Conservation (phyloP, 2,113 vertebrate species). For the Papio anubis region DNA sequence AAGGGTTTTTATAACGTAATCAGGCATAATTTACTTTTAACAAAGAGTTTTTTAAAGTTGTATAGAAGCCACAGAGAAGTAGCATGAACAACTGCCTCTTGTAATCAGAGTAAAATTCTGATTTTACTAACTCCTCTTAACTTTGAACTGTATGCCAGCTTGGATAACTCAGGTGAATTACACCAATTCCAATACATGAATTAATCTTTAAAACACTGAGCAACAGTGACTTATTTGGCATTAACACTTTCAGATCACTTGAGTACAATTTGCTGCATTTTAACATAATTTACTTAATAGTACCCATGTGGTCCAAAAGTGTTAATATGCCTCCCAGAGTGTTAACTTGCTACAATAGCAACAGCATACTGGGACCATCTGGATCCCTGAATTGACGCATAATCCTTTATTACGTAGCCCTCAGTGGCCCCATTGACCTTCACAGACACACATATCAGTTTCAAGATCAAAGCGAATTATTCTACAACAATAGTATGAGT, state of each 20-base stretch:
- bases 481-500: background rate
- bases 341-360: conserved; percentile 69
- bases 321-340: conserved; percentile 58
- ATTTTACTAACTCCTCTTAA: background rate
- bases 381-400: conserved; percentile 46
- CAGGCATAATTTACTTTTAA: background rate
- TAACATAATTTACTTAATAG: conserved; percentile 64
- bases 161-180: conserved; percentile 44
- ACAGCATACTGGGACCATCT: conserved; percentile 60
- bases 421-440: conserved; percentile 68
- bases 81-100: background rate
- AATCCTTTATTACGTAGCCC: conserved; percentile 47
- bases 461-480: conserved; percentile 68
- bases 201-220: conserved; percentile 42
- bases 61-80: background rate
- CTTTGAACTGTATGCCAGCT: conserved; percentile 44
- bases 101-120: background rate
- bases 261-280: conserved; percentile 60
- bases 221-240: conserved; percentile 49
- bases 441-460: conserved; percentile 42
- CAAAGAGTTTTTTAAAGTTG: background rate
- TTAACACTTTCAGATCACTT: conserved; percentile 64
- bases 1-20: background rate
- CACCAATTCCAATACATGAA: background rate
- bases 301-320: conserved; percentile 37